Conservation (phyloP, 2,797 vertebrate species). For the Trachurus trachurus region DNA sequence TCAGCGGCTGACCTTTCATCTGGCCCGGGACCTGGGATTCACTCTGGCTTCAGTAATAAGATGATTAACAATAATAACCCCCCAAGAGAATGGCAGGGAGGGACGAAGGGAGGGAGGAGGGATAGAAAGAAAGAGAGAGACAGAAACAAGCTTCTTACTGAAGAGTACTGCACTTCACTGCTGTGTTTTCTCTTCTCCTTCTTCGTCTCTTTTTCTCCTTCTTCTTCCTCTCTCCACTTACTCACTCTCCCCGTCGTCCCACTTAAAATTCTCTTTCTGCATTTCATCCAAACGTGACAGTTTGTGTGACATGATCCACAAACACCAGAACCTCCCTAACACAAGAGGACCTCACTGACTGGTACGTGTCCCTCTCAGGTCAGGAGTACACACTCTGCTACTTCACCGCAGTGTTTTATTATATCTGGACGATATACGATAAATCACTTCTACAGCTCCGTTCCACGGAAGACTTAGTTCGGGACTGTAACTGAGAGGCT, state of each 20-base stretch:
- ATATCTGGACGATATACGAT: background rate
- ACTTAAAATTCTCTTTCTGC: conserved; percentile 67
- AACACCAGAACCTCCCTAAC: conserved; percentile 45
- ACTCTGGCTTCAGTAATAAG: conserved; percentile 82
- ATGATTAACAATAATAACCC: conserved; percentile 87
- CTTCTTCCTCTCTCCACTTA: conserved; percentile 3
- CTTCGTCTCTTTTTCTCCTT: conserved; percentile 17
- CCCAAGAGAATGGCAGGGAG: conserved; percentile 58
- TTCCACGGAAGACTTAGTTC: background rate
- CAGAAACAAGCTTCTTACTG: conserved; percentile 35
- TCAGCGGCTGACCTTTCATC: conserved; percentile 83
- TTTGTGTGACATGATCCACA: conserved; percentile 60
- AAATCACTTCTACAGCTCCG: background rate
- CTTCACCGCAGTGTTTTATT: background rate
- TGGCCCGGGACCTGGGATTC: conserved; percentile 75
- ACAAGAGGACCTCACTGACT: conserved; percentile 39
- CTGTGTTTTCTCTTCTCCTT: conserved; percentile 19
- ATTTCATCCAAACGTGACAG: conserved; percentile 57
- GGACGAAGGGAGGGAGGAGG: background rate
- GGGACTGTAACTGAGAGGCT: too few relatives aligned
- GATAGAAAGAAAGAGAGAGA: background rate
- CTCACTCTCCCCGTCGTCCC: conserved; percentile 12
- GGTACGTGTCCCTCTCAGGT: conserved; percentile 44
- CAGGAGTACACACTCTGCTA: conserved; percentile 20
- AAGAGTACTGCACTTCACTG: conserved; percentile 43